These are phyloP conservation scores for Acrossocheilus wenchowensis DNA, from an alignment of 2,797 vertebrate genomes.

Conservation along the genomic window DNA sequence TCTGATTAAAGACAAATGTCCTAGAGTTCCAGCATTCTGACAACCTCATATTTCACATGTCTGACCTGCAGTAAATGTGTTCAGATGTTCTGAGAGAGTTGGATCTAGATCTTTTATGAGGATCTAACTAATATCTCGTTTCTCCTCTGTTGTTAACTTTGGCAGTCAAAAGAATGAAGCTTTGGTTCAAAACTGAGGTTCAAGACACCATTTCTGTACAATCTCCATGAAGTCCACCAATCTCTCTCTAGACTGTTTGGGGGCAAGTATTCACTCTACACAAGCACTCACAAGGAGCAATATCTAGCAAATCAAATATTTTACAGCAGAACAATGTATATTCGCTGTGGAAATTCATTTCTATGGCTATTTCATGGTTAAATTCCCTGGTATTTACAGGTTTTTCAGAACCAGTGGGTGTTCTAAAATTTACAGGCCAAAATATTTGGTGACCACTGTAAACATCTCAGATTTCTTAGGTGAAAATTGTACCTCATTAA, in stretches of 20 bases:
- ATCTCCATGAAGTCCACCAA: neutral
- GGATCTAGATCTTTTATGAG: slow-evolving; percentile 18
- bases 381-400: slow-evolving; percentile 9
- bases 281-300: neutral
- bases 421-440: neutral
- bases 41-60: neutral
- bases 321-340: neutral
- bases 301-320: neutral
- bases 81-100: slow-evolving; percentile 10
- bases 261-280: neutral
- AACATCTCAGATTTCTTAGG: neutral
- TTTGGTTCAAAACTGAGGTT: slow-evolving; percentile 1
- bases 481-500: neutral
- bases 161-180: slow-evolving; percentile 8
- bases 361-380: neutral
- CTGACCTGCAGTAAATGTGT: slow-evolving; percentile 20
- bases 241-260: neutral
- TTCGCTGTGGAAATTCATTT: neutral
- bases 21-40: neutral
- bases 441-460: neutral
- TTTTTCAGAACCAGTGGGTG: neutral
- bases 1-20: slow-evolving; percentile 25
- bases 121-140: slow-evolving; percentile 9
- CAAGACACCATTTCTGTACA: neutral
- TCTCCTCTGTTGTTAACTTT: slow-evolving; percentile 33